Evolutionary conservation across 2,888 invertebrate genomes (phyloP), one percentile per base, ranked within the genome.

Genomic region (Halictus ligatus): DNA sequence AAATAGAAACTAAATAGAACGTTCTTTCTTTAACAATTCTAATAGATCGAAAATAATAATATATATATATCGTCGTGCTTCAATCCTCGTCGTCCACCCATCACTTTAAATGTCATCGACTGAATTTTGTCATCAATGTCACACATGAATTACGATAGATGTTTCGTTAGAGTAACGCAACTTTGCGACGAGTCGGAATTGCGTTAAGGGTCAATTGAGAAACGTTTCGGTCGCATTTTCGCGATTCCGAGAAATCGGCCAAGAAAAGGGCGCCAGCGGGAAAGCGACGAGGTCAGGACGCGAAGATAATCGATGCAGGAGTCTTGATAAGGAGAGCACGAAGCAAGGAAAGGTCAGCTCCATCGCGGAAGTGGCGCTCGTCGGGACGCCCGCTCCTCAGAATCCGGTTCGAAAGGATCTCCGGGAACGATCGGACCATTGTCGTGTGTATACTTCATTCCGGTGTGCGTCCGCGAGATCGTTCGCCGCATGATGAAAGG

Each of bases 351-450:
- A 83, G 72, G 67, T 73, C 43, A 64, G 75, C 18, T 43, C 35
- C 29, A 78, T 81, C 46, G 73, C 81, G 85, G 89, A 90, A 87
- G 82, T 81, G 10, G 29, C 54, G 54, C 15, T 18, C 25, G 48
- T 18, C 40, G 76, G 25, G 78, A 78, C 48, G 74, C n/a, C 64
- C 79, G 78, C 80, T 75, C 80, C 81, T 21, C n/a, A 84, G 85
- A 82, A 89, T 91, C 90, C 90, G 88, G 88, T 85, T 90, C 80
- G 89, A 89, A 88, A 89, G 85, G 85, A 87, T 85, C 67, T 75
- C 83, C 54, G 74, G 48, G 85, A 83, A 81, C 73, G 75, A 82
- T 78, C 72, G 25, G 67, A 29, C 82, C 73, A 76, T 74, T 69
- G 75, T 76, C 78, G 72, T 75, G 78, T 29, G 67, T n/a, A 54